These are phyloP conservation scores for Actinia equina DNA, from an alignment of 64 coral and sea anemone genomes.

Conservation along the genomic window DNA sequence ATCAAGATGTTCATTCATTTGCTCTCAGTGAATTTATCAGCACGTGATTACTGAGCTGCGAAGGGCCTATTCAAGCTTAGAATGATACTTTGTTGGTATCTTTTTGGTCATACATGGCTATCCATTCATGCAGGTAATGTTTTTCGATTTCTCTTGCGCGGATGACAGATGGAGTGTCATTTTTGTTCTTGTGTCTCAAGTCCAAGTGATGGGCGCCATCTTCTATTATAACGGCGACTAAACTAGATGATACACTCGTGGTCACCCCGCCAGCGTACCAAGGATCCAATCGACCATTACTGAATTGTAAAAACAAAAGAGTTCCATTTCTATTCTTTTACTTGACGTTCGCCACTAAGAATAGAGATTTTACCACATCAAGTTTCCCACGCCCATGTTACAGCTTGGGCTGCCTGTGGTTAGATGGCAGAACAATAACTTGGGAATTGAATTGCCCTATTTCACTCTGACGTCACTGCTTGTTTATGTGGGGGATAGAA, in stretches of 20 bases:
- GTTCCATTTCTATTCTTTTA: no score
- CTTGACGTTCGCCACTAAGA: no score
- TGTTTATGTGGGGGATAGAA: no score
- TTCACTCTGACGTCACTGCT: no score
- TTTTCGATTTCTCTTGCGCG: constrained; percentile 75
- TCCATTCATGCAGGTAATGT: constrained; percentile 64
- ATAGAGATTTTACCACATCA: no score
- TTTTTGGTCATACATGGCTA: constrained; percentile 42
- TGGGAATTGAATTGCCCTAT: no score
- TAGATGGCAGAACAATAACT: no score
- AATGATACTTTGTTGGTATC: background rate
- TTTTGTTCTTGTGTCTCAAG: constrained; percentile 74
- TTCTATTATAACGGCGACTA: constrained; percentile 79
- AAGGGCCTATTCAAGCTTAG: background rate
- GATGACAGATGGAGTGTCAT: constrained; percentile 80
- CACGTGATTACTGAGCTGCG: no score
- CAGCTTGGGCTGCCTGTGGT: no score
- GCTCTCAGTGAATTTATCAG: no score
- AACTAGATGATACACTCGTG: constrained; percentile 64
- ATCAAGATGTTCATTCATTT: no score
- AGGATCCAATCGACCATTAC: constrained; percentile 87
- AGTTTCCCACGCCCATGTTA: no score
- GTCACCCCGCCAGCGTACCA: constrained; percentile 88
- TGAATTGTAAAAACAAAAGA: constrained; percentile 2
- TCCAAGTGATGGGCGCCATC: constrained; percentile 95